These are phyloP conservation scores for Carassius gibelio DNA, from an alignment of 2,113 vertebrate genomes.

Conservation along the genomic window DNA sequence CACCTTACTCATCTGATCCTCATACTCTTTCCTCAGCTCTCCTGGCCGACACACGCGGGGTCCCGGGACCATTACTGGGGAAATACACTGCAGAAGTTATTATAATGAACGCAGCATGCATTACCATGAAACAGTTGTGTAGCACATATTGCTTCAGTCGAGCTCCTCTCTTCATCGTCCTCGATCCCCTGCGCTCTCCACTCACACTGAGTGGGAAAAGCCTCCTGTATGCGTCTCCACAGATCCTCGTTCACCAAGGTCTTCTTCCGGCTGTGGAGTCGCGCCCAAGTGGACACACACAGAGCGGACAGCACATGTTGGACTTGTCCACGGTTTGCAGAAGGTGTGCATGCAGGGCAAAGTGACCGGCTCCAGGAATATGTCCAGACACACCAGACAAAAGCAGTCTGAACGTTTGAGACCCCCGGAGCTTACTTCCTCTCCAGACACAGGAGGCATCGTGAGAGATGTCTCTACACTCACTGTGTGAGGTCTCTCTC, in stretches of 20 bases:
- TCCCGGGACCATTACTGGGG: slow-evolving; percentile 40
- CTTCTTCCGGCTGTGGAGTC: slow-evolving; percentile 79
- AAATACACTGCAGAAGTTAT: not conserved
- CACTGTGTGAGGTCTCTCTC: not conserved
- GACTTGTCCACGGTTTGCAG: slow-evolving; percentile 89
- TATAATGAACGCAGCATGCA: not conserved
- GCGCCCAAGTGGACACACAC: slow-evolving; percentile 87
- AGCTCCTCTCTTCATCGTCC: slow-evolving; percentile 53
- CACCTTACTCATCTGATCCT: slow-evolving; percentile 75
- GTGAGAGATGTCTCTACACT: not conserved
- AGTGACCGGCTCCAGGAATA: slow-evolving; percentile 89
- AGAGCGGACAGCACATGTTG: slow-evolving; percentile 87
- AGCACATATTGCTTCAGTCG: not conserved
- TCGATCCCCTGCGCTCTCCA: slow-evolving; percentile 76
- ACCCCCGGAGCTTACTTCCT: slow-evolving; percentile 41
- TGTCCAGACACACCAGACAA: slow-evolving; percentile 90
- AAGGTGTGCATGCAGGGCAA: slow-evolving; percentile 90
- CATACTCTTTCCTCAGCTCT: slow-evolving; percentile 74
- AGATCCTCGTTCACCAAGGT: slow-evolving; percentile 83
- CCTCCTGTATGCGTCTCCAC: slow-evolving; percentile 82
- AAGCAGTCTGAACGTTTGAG: slow-evolving; percentile 83
- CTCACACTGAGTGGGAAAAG: slow-evolving; percentile 81
- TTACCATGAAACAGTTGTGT: not conserved
- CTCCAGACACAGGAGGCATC: slow-evolving; percentile 63
- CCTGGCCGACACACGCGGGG: slow-evolving; percentile 72